Evolutionary conservation across 2,888 invertebrate genomes (phyloP).

Genomic region (Ormyrus rosae): DNA sequence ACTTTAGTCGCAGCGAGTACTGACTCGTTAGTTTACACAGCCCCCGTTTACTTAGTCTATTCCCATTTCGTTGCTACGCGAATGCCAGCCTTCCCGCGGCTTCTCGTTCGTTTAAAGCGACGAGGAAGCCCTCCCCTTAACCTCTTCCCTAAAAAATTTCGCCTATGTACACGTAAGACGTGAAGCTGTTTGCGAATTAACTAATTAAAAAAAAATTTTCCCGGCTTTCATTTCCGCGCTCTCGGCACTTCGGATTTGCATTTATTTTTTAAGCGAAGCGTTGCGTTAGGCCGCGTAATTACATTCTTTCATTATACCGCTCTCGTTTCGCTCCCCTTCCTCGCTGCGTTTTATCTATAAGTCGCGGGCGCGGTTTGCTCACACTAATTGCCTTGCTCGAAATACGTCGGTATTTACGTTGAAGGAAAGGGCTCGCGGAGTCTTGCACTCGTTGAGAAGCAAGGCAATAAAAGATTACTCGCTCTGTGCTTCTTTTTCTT

Average conservation of each 20-base stretch:
- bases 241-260: neutral
- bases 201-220: conserved; percentile 24
- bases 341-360: no score
- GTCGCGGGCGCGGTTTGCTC: neutral
- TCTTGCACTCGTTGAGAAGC: no score
- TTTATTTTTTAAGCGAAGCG: neutral
- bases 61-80: neutral
- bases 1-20: neutral
- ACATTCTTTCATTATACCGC: conserved; percentile 18
- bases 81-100: neutral
- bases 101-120: conserved; percentile 6
- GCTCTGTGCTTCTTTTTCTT: neutral
- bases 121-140: no score
- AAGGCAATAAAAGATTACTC: conserved; percentile 19
- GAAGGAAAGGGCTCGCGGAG: neutral
- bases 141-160: neutral
- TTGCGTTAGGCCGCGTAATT: neutral
- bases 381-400: conserved; percentile 38
- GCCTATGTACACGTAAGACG: no score
- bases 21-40: conserved; percentile 9
- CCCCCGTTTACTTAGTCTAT: conserved; percentile 8
- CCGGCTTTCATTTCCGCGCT: neutral
- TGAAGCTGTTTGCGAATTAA: conserved; percentile 2
- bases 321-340: neutral
- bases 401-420: neutral